phyloP scores from a whole-genome alignment of 2,888 invertebrate species.

The Elegia similella region DNA sequence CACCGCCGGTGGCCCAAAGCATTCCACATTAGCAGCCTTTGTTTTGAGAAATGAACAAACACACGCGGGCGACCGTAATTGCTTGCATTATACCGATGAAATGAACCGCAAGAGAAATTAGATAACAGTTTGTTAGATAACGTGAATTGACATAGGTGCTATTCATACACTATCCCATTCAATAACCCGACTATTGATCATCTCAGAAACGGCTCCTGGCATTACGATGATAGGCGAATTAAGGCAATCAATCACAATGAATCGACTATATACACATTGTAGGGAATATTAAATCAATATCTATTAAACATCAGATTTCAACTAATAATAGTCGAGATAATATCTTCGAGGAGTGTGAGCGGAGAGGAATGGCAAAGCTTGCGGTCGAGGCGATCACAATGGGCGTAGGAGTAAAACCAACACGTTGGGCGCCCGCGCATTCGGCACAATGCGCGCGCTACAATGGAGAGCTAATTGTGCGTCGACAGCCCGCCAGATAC shows the following conservation, averaged over 20 bases:
- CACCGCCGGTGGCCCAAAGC: conserved; percentile 57
- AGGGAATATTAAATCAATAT: conserved; percentile 59
- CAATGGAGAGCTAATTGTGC: conserved; percentile 77
- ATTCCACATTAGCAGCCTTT: conserved; percentile 47
- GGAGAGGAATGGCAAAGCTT: conserved; percentile 57
- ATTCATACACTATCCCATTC: conserved; percentile 14
- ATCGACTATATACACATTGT: conserved; percentile 42
- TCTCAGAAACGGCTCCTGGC: conserved; percentile 42
- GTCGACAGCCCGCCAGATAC: conserved; percentile 64
- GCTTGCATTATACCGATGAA: conserved; percentile 4
- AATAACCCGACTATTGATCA: conserved; percentile 30
- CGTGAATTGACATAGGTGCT: neutral
- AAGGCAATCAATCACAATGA: conserved; percentile 62
- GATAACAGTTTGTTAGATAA: neutral
- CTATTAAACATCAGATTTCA: conserved; percentile 56
- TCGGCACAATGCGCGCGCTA: conserved; percentile 54
- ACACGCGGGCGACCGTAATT: conserved; percentile 13
- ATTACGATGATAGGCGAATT: conserved; percentile 50
- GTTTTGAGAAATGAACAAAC: conserved; percentile 38
- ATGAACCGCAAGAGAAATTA: conserved; percentile 5
- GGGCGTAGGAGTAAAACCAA: conserved; percentile 74
- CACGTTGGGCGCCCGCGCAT: conserved; percentile 50
- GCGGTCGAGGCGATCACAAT: conserved; percentile 66
- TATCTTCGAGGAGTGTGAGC: conserved; percentile 55
- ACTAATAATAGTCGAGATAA: conserved; percentile 66